Evolutionary conservation across 2,888 invertebrate species (phyloP).

Genomic region (Bhutanitis thaidina): DNA sequence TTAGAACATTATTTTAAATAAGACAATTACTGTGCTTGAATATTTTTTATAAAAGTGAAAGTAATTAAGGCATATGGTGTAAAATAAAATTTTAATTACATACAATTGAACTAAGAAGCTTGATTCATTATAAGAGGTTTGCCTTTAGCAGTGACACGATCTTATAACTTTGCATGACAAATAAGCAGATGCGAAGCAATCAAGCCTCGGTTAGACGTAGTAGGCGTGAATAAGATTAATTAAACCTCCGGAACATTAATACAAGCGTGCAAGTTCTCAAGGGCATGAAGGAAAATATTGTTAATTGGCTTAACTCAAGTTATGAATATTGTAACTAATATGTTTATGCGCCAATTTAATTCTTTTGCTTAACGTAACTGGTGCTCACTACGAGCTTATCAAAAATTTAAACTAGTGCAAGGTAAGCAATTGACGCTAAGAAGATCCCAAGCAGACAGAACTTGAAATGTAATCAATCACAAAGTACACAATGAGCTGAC

Average conservation of each 20-base stretch:
- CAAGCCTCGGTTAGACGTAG: slow-evolving; percentile 2
- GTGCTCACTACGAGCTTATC: too few species aligned
- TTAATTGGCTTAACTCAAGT: too few species aligned
- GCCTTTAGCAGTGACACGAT: background rate
- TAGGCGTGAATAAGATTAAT: slow-evolving; percentile 13
- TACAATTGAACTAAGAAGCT: too few species aligned
- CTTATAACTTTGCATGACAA: slow-evolving; percentile 10
- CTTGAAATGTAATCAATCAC: slow-evolving; percentile 59
- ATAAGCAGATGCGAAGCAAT: slow-evolving; percentile 9
- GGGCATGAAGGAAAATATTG: too few species aligned
- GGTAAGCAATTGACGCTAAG: slow-evolving; percentile 8
- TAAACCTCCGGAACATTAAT: slow-evolving; percentile 4
- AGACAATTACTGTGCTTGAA: too few species aligned
- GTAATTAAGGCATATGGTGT: too few species aligned
- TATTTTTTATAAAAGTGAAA: too few species aligned
- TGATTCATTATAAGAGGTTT: background rate
- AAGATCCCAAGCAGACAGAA: slow-evolving; percentile 39
- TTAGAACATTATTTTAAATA: too few species aligned
- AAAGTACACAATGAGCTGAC: slow-evolving; percentile 54
- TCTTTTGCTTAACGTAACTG: too few species aligned
- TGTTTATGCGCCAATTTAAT: too few species aligned
- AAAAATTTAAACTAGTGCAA: background rate
- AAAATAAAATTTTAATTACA: too few species aligned
- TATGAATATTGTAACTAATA: too few species aligned
- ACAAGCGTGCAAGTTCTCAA: background rate